Conservation (phyloP, 2,113 vertebrate genomes). For the Hippocampus guttulatus region DNA sequence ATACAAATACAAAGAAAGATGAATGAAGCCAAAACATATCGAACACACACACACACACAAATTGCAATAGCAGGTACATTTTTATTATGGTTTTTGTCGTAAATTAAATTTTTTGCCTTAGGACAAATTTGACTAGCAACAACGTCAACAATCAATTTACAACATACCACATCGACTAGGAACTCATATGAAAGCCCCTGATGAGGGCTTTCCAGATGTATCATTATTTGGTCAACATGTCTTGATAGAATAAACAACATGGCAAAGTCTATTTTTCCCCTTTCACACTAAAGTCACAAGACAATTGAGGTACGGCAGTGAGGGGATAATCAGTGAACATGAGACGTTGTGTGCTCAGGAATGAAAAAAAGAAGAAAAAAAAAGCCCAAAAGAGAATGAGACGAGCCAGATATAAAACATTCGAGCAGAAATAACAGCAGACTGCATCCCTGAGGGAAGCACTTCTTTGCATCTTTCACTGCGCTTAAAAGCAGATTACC, state of each 20-base stretch:
- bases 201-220: not conserved
- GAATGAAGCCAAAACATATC: not conserved
- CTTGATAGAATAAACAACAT: not conserved
- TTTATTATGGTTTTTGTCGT: too few species aligned
- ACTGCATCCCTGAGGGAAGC: not conserved
- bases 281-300: not conserved
- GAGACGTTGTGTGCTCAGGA: not conserved
- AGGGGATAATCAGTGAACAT: not conserved
- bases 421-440: not conserved
- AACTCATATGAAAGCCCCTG: not conserved
- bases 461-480: not conserved
- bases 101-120: not conserved
- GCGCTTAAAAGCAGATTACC: slow-evolving; percentile 22
- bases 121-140: not conserved
- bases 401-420: slow-evolving; percentile 8
- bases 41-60: not conserved
- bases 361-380: slow-evolving; percentile 8
- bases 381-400: not conserved
- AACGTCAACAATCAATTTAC: not conserved
- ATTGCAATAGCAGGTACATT: too few species aligned
- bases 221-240: not conserved
- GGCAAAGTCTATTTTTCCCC: not conserved
- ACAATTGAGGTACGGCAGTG: not conserved
- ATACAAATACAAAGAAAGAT: not conserved
- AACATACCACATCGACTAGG: not conserved